A percentile compares a stretch with the other conserved stretches of the same genome.
Evolutionary conservation across 2,113 vertebrate genomes (phyloP).

Genomic region (Illadopsis cleaveri): DNA sequence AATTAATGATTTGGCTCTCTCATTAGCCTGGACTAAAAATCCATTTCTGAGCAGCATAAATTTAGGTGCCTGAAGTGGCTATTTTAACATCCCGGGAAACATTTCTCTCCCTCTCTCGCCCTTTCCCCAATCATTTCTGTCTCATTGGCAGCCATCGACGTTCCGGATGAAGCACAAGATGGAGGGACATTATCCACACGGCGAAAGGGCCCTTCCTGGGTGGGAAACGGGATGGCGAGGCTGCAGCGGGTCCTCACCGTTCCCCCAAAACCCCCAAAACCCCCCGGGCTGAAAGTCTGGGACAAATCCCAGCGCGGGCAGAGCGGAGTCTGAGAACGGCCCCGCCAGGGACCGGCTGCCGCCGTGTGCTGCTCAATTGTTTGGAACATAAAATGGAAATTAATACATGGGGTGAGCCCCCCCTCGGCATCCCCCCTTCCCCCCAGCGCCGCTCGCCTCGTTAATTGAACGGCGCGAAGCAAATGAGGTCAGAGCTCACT

Average conservation of each 20-base stretch:
- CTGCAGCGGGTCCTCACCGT: accelerated
- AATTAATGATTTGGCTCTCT: conserved; percentile 61
- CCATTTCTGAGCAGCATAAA: conserved; percentile 34
- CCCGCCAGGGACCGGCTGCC: neutral
- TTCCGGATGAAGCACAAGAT: neutral
- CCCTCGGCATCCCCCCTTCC: neutral
- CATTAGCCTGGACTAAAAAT: conserved; percentile 42
- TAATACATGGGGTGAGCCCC: neutral
- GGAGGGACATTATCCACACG: neutral
- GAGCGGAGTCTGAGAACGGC: neutral
- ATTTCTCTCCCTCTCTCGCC: neutral
- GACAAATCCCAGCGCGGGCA: neutral
- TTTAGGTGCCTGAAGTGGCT: conserved; percentile 5
- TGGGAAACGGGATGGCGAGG: accelerated
- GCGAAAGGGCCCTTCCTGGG: accelerated
- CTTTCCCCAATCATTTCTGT: neutral
- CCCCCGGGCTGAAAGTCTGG: neutral
- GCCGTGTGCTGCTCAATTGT: neutral
- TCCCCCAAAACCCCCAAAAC: accelerated
- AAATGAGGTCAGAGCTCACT: conserved; percentile 67
- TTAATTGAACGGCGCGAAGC: conserved; percentile 54
- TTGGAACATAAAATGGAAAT: conserved; percentile 43
- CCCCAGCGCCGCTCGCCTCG: neutral
- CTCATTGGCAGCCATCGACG: neutral
- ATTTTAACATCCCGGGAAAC: conserved; percentile 2